A percentile compares a stretch with the other conserved stretches of the same genome.
Conservation (phyloP, 2,113 vertebrate species). For the Daphoenositta chrysoptera region DNA sequence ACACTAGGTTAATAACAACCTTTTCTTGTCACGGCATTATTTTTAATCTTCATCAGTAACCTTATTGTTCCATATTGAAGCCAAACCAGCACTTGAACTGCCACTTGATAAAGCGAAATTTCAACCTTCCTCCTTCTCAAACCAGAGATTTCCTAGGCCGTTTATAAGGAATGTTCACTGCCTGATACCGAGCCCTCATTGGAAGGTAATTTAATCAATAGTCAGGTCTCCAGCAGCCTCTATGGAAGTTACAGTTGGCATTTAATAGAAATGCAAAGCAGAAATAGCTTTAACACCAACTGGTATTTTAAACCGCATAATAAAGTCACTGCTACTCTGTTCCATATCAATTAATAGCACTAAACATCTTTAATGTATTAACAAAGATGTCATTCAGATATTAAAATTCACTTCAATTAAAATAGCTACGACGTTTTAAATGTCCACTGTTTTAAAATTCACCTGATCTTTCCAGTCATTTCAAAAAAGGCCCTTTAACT, state of each 20-base stretch:
- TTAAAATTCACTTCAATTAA: constrained; percentile 64
- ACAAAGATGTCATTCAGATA: constrained; percentile 42
- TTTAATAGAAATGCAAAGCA: constrained; percentile 58
- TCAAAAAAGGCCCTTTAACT: constrained; percentile 33
- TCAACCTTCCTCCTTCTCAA: neutral
- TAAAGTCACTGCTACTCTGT: constrained; percentile 65
- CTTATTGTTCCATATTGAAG: neutral
- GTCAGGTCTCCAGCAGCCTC: neutral
- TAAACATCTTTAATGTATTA: constrained; percentile 65
- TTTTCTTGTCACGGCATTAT: neutral
- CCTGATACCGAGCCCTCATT: neutral
- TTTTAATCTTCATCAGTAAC: neutral
- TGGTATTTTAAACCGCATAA: constrained; percentile 63
- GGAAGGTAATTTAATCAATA: constrained; percentile 24
- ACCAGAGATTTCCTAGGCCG: neutral
- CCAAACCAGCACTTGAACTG: neutral
- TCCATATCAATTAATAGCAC: constrained; percentile 67
- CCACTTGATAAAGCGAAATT: neutral
- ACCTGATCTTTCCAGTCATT: constrained; percentile 37
- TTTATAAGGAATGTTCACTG: neutral
- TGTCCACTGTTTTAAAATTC: constrained; percentile 35
- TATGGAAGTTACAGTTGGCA: constrained; percentile 57
- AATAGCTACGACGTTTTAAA: constrained; percentile 44
- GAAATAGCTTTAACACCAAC: constrained; percentile 51
- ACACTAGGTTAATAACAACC: neutral